Conservation (phyloP, 1,140 invertebrate species). For the Metaphire vulgaris region DNA sequence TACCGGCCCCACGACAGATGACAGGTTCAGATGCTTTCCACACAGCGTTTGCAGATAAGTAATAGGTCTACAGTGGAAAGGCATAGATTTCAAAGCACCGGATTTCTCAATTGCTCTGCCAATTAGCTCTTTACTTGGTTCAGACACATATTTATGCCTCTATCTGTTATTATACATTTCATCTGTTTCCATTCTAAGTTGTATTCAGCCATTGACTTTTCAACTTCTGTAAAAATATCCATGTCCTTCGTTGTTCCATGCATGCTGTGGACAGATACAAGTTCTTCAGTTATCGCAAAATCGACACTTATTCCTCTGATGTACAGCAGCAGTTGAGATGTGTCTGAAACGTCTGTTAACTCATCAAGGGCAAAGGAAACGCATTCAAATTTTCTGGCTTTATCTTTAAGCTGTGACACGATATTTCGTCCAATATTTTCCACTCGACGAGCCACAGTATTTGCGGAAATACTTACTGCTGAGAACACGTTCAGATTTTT, state of each 20-base stretch:
- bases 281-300: not conserved
- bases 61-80: not conserved
- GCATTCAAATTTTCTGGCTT: not conserved
- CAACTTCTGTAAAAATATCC: not conserved
- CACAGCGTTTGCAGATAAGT: not conserved
- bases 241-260: not conserved
- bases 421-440: not conserved
- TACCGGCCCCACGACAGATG: not conserved
- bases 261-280: not conserved
- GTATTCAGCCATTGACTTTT: not conserved
- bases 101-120: not conserved
- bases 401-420: slow-evolving; percentile 1
- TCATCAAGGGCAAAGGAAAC: not conserved
- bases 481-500: not conserved
- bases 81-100: not conserved
- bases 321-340: not conserved
- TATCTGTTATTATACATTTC: not conserved
- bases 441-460: not conserved
- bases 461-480: not conserved
- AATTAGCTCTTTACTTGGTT: not conserved
- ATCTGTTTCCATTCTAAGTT: not conserved
- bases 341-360: not conserved
- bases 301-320: not conserved
- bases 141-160: not conserved
- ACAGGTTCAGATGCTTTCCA: not conserved